These are phyloP conservation scores for Thereva unica DNA, from an alignment of 2,888 invertebrate genomes.

Conservation along the genomic window DNA sequence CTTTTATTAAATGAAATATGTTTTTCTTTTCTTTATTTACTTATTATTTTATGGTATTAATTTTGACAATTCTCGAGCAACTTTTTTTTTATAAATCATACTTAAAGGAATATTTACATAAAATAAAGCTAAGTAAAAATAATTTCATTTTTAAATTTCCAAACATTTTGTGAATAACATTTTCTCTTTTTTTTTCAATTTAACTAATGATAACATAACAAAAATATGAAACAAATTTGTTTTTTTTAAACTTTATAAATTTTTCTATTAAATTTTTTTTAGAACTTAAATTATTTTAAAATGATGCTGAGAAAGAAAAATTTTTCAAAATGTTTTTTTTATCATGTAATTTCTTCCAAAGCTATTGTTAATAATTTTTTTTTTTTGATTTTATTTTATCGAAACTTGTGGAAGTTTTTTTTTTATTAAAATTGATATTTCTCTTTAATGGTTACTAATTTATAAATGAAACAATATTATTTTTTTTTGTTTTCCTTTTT, in stretches of 20 bases:
- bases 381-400: too few species aligned
- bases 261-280: constrained; percentile 5
- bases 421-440: not conserved
- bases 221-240: constrained; percentile 33
- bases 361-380: too few species aligned
- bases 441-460: not conserved
- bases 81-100: constrained; percentile 24
- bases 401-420: too few species aligned
- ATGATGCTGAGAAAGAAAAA: too few species aligned
- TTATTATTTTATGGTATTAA: constrained; percentile 12
- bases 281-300: too few species aligned
- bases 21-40: constrained; percentile 17
- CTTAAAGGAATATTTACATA: constrained; percentile 15
- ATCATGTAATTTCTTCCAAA: too few species aligned
- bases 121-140: constrained; percentile 12
- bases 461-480: constrained; percentile 16
- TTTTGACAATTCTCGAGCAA: constrained; percentile 39
- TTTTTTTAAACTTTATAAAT: constrained; percentile 21
- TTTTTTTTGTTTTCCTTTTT: not conserved
- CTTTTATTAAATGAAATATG: constrained; percentile 26
- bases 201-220: constrained; percentile 36
- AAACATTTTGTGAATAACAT: constrained; percentile 36
- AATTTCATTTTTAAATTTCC: constrained; percentile 25
- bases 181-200: constrained; percentile 22
- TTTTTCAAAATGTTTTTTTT: too few species aligned